Evolutionary conservation across 1,140 invertebrate species (phyloP).

Genomic region (Chlorops oryzae): DNA sequence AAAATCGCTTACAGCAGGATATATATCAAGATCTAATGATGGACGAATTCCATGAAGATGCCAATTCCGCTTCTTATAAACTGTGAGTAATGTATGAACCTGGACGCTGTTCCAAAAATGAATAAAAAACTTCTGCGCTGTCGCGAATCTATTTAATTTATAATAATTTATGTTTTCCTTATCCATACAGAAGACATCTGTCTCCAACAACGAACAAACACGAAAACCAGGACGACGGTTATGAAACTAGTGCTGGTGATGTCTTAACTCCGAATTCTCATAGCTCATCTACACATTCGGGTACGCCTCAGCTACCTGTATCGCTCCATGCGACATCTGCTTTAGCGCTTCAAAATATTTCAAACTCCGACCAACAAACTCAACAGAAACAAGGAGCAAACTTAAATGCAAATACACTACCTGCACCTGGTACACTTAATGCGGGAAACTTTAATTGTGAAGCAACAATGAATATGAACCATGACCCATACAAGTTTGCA

Average conservation of each 20-base stretch:
- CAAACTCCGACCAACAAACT: no score
- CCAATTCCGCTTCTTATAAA: conserved; percentile 25
- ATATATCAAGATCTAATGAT: conserved; percentile 34
- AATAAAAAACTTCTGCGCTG: background rate
- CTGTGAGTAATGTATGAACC: conserved; percentile 29
- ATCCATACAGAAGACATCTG: conserved; percentile 22
- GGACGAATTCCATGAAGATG: conserved; percentile 40
- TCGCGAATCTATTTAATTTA: background rate
- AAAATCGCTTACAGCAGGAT: conserved; percentile 24
- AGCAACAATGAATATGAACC: no score
- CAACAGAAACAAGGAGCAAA: no score
- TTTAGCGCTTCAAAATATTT: no score
- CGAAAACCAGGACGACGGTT: conserved; percentile 76
- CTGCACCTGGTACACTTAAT: no score
- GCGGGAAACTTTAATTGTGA: no score
- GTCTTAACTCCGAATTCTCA: conserved; percentile 58
- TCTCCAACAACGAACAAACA: conserved; percentile 56
- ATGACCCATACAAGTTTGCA: no score
- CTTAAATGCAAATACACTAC: no score
- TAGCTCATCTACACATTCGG: conserved; percentile 53
- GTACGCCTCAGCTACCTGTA: conserved; percentile 48
- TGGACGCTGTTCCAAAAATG: background rate
- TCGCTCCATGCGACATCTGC: conserved; percentile 3
- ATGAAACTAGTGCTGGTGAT: conserved; percentile 77
- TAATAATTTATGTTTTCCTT: background rate